phyloP scores from a whole-genome alignment of 1,140 invertebrate species.

The Melipona quadrifasciata region DNA sequence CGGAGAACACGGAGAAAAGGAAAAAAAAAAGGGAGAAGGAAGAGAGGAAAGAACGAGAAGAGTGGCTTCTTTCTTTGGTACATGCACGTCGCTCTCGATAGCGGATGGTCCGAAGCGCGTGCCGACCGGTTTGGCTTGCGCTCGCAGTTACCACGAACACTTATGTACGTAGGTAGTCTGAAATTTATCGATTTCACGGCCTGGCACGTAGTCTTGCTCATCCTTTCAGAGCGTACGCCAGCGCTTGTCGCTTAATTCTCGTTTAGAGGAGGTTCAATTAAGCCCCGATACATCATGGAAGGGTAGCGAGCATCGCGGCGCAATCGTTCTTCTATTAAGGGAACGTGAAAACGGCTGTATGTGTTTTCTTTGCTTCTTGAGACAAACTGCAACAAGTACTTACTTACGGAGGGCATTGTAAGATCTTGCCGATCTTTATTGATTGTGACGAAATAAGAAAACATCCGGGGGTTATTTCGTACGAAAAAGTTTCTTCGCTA shows the following conservation, averaged over 20 bases:
- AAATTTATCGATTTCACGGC: conserved; percentile 53
- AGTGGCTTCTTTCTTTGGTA: conserved; percentile 22
- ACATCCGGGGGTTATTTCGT: neutral
- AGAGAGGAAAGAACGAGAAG: neutral
- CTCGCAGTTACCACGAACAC: conserved; percentile 44
- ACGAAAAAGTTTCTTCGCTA: neutral
- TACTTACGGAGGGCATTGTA: neutral
- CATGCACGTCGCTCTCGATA: conserved; percentile 30
- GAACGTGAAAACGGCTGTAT: neutral
- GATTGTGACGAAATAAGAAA: neutral
- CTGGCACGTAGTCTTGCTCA: conserved; percentile 28
- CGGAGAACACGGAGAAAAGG: neutral
- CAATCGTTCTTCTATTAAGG: conserved; percentile 26
- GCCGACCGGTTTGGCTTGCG: conserved; percentile 72
- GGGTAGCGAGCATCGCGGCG: neutral
- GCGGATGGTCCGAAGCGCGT: conserved; percentile 63
- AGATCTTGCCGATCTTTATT: neutral
- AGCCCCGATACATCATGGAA: conserved; percentile 39
- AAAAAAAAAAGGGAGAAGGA: conserved; percentile 1
- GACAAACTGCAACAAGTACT: neutral
- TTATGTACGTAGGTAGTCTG: conserved; percentile 60
- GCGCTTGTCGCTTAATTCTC: conserved; percentile 48
- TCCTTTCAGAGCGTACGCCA: conserved; percentile 27
- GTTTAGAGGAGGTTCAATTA: conserved; percentile 52
- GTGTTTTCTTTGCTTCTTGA: neutral